Base-by-base conservation (phyloP, 64 coral and sea anemone genomes). In the Montipora cactus region DNA sequence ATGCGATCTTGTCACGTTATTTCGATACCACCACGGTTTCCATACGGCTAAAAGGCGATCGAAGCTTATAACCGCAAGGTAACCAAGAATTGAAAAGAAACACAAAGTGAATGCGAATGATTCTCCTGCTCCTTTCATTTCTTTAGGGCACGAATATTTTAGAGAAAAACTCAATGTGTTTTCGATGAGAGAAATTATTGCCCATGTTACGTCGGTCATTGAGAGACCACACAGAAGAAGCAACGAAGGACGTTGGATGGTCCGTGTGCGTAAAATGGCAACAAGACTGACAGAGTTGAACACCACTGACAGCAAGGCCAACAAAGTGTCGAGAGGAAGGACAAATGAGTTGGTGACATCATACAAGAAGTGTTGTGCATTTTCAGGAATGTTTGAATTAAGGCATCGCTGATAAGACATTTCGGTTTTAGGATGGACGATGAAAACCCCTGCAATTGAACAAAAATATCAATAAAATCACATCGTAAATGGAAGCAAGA, bases 1-100 rank as follows among this genome's bases (percentile, higher is more conserved):
- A 13, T 21, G 79, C 25, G 79, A 81, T 28, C 52, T 2, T 58
- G 50, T 25, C 51, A 81, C 52, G 21, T 81, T 19, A 57, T 22
- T 81, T 22, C 79, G 79, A 16, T 81, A 81, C 79, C 50, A 58
- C 51, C 19, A 59, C 5, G 79, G 79, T 11, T 81, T 81, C 19
- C 51, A 59, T 19, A 81, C n/a, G 16, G 79, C 79, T 25, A 58
- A 13, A 22, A 13, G 22, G 1, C 79, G 50, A 18, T 81, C 79
- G 12, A 7, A 23, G 23, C 79, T 81, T 15, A 81, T 81, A 21
- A 81, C 13, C 5, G 79, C 52, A n/a, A 81, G 20, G 22, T 59
- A 59, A 81, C 79, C 52, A 4, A 81, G 5, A 20, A 51, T 81
- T 23, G 79, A 20, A 5, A 4, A 0, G 19, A 18, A 23, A 59